These are phyloP conservation scores for Champsocephalus esox DNA, from an alignment of 2,797 vertebrate genomes.

Conservation along the genomic window DNA sequence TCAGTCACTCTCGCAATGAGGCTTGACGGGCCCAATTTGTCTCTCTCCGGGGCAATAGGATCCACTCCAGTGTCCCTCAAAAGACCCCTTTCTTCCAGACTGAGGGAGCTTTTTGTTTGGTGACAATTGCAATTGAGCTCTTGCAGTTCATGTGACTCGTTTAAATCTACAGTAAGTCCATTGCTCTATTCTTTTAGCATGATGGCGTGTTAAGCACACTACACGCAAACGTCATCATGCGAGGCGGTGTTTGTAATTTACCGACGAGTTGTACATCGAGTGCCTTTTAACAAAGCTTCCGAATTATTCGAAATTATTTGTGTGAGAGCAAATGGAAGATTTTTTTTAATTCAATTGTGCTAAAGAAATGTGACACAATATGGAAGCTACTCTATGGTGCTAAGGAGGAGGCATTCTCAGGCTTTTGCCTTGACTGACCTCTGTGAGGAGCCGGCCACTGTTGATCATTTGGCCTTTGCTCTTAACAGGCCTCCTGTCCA, in stretches of 20 bases:
- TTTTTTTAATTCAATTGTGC: slow-evolving; percentile 37
- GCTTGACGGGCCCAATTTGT: slow-evolving; percentile 81
- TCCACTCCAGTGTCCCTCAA: slow-evolving; percentile 73
- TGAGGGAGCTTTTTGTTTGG: slow-evolving; percentile 65
- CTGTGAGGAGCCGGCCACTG: slow-evolving; percentile 42
- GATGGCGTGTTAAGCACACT: slow-evolving; percentile 30
- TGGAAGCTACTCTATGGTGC: slow-evolving; percentile 69
- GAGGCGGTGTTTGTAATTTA: slow-evolving; percentile 38
- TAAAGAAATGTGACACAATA: slow-evolving; percentile 39
- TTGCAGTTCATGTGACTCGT: slow-evolving; percentile 50
- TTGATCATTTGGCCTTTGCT: slow-evolving; percentile 39
- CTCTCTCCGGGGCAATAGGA: slow-evolving; percentile 77
- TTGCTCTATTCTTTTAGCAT: slow-evolving; percentile 26
- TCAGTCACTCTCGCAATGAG: slow-evolving; percentile 80
- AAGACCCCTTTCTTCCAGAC: slow-evolving; percentile 68
- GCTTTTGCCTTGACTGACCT: slow-evolving; percentile 60
- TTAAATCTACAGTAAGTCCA: slow-evolving; percentile 22
- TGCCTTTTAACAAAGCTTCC: slow-evolving; percentile 79
- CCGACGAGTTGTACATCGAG: slow-evolving; percentile 69
- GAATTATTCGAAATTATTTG: slow-evolving; percentile 65
- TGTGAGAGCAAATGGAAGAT: slow-evolving; percentile 55
- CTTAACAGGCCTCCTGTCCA: slow-evolving; percentile 20
- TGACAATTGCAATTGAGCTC: slow-evolving; percentile 67
- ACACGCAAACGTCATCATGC: slow-evolving; percentile 16
- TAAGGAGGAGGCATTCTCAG: slow-evolving; percentile 62